Percentiles rank a stretch among this genome's conserved stretches.
Conservation (phyloP, 2,113 vertebrate species). For the Dolichallabes microphthalmus region DNA sequence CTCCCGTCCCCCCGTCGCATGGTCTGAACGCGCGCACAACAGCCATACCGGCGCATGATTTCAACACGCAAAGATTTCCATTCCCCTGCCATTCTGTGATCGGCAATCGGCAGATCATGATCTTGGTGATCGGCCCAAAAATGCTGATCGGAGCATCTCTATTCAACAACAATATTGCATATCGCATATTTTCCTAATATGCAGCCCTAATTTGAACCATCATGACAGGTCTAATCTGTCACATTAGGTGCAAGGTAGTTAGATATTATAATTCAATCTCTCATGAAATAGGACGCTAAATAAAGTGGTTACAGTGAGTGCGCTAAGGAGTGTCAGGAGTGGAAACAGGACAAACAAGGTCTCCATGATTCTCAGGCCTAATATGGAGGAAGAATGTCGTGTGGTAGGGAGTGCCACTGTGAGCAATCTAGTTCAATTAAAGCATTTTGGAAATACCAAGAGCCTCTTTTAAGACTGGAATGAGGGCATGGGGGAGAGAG, state of each 20-base stretch:
- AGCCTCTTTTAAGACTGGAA: neutral
- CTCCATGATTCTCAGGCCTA: slow-evolving; percentile 43
- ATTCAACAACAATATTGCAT: no score
- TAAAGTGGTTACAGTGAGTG: neutral
- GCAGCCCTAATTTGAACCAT: no score
- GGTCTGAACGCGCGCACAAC: no score
- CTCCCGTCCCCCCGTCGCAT: no score
- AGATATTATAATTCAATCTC: neutral
- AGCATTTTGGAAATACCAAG: neutral
- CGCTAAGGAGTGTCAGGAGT: slow-evolving; percentile 18
- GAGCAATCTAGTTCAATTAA: slow-evolving; percentile 27
- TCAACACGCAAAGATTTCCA: no score
- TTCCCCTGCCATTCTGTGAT: no score
- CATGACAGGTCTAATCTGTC: neutral
- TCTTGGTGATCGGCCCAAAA: no score
- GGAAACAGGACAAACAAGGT: slow-evolving; percentile 1
- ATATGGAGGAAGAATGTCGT: slow-evolving; percentile 47
- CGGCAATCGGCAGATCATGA: no score
- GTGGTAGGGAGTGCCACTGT: slow-evolving; percentile 20
- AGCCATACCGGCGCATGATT: no score
- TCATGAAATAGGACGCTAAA: neutral
- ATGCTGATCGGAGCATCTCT: no score
- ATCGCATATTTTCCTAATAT: no score
- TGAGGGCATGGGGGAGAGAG: neutral
- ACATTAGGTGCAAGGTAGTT: neutral